Evolutionary conservation across 2,113 vertebrate genomes (phyloP), one percentile per base, ranked within the genome.

Genomic region (Castor canadensis): DNA sequence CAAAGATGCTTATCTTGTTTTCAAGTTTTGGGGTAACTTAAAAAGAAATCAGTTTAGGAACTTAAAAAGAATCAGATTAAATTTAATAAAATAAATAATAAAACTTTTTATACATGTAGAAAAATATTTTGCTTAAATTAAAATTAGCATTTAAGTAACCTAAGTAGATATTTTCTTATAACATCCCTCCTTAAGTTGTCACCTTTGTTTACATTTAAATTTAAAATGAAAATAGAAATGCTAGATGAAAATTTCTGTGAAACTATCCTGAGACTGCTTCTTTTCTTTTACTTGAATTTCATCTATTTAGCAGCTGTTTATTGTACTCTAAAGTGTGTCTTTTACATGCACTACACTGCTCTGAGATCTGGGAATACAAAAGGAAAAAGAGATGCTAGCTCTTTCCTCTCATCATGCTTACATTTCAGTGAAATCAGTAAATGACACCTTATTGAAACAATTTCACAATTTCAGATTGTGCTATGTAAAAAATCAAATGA

Each of bases 381-480:
- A 4, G 20, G 28, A 86, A 56, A 73, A 56, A 7, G 6, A 81
- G 5, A 1, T 7, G 40, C 2, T 6, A 24, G 0, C 13, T 83
- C 1, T 64, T 94, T 72, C 60, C 80, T 56, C 35, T 66, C 20
- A 13, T 40, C 16, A 0, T 8, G 24, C 85, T 96, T 97, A 30
- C 47, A 40, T 88, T 40, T 95, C 94, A 80, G 60, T 87, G 11
- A 62, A 71, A 49, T 30, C 10, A 73, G n/a, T 24, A 47, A 72
- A n/a, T 64, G 52, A 60, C 11, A 84, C 47, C 77, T 35, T 28
- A n/a, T 8, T n/a, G 45, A 89, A 85, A 28, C 26, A 77, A 16
- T 52, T 13, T 62, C 38, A 19, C 15, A 49, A 62, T 54, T 49
- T 62, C 22, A 73, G 19, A 76, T 38, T n/a, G 4, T 49, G 62